phyloP scores from a whole-genome alignment of 2,888 invertebrate genomes.

The Cosmia pyralina region DNA sequence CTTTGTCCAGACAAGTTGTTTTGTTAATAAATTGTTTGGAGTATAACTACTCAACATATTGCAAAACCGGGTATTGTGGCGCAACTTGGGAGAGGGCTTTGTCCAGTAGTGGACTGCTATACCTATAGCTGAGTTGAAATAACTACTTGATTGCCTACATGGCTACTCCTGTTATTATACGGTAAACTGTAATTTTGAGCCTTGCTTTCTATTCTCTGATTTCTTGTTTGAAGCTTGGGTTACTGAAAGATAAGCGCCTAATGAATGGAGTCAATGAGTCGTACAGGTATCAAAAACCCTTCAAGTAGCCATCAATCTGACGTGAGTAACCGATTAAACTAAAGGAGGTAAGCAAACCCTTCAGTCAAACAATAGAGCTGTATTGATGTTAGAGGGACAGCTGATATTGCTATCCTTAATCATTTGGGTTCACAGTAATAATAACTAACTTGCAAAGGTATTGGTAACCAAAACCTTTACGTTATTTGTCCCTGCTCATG shows the following conservation, averaged over 20 bases:
- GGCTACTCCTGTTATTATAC: too few species aligned
- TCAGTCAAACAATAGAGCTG: constrained; percentile 32
- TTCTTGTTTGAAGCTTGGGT: neutral
- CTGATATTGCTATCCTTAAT: constrained; percentile 8
- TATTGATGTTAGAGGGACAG: constrained; percentile 12
- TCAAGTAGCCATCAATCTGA: constrained; percentile 16
- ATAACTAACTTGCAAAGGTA: neutral
- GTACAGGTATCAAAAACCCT: constrained; percentile 18
- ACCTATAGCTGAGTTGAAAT: too few species aligned
- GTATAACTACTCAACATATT: neutral
- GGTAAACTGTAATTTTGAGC: constrained; percentile 10
- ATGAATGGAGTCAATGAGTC: constrained; percentile 16
- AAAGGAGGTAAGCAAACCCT: constrained; percentile 30
- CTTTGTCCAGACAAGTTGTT: neutral
- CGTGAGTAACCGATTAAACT: constrained; percentile 23
- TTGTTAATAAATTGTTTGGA: neutral
- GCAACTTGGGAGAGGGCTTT: neutral
- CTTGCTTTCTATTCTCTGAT: neutral
- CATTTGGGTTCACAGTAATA: constrained; percentile 8
- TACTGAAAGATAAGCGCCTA: constrained; percentile 20
- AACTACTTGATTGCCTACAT: too few species aligned
- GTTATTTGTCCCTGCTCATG: neutral
- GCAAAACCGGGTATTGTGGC: neutral
- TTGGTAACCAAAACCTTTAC: neutral
- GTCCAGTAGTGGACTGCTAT: neutral